A percentile compares a stretch with the other conserved stretches of the same genome.
phyloP scores from a whole-genome alignment of 2,888 invertebrate genomes.

The Napeogenes inachia region DNA sequence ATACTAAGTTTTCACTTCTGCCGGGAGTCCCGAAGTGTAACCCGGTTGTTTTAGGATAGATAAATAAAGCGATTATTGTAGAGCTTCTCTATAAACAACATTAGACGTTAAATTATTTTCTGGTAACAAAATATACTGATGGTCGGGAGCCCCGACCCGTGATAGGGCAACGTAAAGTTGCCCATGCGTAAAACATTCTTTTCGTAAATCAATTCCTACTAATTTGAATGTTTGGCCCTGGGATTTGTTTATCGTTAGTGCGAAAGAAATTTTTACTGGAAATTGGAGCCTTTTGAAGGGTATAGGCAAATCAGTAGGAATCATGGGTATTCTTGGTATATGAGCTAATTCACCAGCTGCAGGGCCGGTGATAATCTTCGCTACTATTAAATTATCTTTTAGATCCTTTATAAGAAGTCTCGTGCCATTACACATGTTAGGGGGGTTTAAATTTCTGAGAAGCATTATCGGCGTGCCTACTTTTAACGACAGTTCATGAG shows the following conservation, averaged over 20 bases:
- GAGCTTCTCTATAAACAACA: slow-evolving; percentile 28
- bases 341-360: slow-evolving; percentile 33
- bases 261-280: too few relatives aligned
- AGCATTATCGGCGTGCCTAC: neutral
- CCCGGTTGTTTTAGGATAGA: too few relatives aligned
- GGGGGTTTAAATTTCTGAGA: slow-evolving; percentile 17
- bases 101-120: slow-evolving; percentile 23
- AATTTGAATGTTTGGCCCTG: too few relatives aligned
- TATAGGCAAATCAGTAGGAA: slow-evolving; percentile 30
- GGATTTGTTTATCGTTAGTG: too few relatives aligned
- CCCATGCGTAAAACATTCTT: too few relatives aligned
- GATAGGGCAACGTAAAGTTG: too few relatives aligned
- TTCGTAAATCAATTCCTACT: too few relatives aligned
- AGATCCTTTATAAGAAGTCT: slow-evolving; percentile 30
- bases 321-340: slow-evolving; percentile 33
- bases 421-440: slow-evolving; percentile 23
- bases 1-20: too few relatives aligned
- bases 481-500: slow-evolving; percentile 31
- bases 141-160: too few relatives aligned
- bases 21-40: too few relatives aligned
- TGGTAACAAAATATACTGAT: too few relatives aligned
- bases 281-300: slow-evolving; percentile 28
- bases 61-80: neutral
- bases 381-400: slow-evolving; percentile 33
- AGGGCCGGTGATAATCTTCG: slow-evolving; percentile 32